phyloP scores from a whole-genome alignment of 2,888 invertebrate genomes.

The Julus scanicus region DNA sequence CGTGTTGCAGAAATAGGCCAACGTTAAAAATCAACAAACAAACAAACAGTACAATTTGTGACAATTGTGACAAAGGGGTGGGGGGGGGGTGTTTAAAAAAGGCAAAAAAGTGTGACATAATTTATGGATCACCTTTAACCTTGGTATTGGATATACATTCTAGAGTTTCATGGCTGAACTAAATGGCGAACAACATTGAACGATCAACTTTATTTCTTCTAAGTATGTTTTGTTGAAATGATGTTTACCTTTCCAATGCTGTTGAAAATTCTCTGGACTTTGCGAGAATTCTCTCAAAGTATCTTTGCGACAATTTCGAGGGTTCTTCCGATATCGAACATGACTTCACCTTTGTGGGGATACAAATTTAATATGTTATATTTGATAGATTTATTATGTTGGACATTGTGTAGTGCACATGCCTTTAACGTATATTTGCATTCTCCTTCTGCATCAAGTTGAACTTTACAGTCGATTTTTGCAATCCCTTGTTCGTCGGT shows the following conservation, averaged over 20 bases:
- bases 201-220: neutral
- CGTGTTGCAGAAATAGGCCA: no score
- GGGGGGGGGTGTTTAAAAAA: no score
- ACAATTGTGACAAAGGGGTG: no score
- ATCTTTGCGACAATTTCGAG: no score
- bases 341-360: neutral
- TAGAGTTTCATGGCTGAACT: no score
- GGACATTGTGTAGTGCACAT: neutral
- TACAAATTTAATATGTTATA: neutral
- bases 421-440: neutral
- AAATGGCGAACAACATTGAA: neutral
- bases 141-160: no score
- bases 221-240: neutral
- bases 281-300: neutral
- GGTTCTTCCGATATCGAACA: neutral
- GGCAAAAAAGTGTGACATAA: no score
- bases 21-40: no score
- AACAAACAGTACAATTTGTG: no score
- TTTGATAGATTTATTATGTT: neutral
- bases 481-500: neutral
- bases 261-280: constrained; percentile 41
- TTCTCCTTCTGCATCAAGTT: neutral
- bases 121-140: no score
- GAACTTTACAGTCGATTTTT: neutral
- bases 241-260: neutral